Evolutionary conservation across 2,888 invertebrate genomes (phyloP), one percentile per base, ranked within the genome.

Genomic region (Leucoma salicis): DNA sequence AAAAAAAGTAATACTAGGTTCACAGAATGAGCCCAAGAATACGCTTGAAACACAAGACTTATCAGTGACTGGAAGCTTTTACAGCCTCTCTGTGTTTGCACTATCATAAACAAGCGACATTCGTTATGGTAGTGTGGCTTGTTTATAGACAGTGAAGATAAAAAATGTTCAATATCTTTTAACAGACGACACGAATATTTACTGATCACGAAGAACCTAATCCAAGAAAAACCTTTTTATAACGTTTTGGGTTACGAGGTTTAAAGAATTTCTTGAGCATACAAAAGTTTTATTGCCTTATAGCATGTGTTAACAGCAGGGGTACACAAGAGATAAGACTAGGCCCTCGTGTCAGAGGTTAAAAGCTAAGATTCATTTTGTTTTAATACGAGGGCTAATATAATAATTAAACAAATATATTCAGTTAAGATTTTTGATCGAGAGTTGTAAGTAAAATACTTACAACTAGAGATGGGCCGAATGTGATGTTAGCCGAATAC

Each of bases 21-120:
- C n/a, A n/a, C n/a, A n/a, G n/a, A n/a, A n/a, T n/a, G n/a, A n/a
- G n/a, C n/a, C 55, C 50, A 62, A 58, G 53, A 49, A 57, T 51
- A 42, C 37, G 32, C 42, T 16, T 13, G 3, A 11, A 48, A 12
- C 32, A 31, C 28, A 45, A 39, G 38, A 39, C 44, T 70, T 75
- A 77, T 78, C 77, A 52, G 48, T 45, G 53, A 54, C 41, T 61
- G 49, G 70, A 50, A 66, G 71, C 64, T 63, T 66, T 70, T 69
- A 71, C 66, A 66, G 60, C 61, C 59, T 27, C 31, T 50, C 46
- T 32, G 15, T 75, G 77, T 79, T 79, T 77, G 66, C 70, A 67
- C 58, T 69, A 66, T 66, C 66, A 74, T 75, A 77, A 78, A 72
- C 62, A 63, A 59, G 46, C 45, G 54, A 53, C 53, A 64, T 67